phyloP scores from a whole-genome alignment of 23 tunicate genomes.

The Phallusia fumigata region DNA sequence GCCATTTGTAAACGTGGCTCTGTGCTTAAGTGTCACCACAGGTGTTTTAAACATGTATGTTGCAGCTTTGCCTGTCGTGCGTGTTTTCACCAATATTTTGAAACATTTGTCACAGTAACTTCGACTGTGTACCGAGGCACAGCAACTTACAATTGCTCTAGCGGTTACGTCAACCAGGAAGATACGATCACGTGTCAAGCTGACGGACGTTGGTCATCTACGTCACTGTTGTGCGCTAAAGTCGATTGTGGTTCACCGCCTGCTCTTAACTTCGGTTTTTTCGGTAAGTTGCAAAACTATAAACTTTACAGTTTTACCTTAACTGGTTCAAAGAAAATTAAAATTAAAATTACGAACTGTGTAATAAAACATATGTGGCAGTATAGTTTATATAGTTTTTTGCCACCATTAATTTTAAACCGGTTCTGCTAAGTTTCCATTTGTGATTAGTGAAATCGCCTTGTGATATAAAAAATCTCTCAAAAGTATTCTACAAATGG shows the following conservation, averaged over 20 bases:
- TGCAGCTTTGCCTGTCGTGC: too few species aligned
- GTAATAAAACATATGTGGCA: too few species aligned
- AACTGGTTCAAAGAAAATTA: too few species aligned
- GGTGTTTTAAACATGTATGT: too few species aligned
- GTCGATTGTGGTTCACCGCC: slow-evolving; percentile 71
- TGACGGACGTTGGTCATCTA: slow-evolving; percentile 52
- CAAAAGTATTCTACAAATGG: too few species aligned
- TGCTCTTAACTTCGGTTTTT: slow-evolving; percentile 31
- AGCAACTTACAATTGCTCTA: slow-evolving; percentile 47
- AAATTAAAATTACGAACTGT: too few species aligned
- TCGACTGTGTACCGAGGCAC: slow-evolving; percentile 15
- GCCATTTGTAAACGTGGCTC: too few species aligned
- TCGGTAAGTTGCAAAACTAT: slow-evolving; percentile 26
- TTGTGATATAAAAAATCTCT: too few species aligned
- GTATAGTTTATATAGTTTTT: neutral
- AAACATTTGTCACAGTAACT: slow-evolving; percentile 12
- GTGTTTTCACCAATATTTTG: too few species aligned
- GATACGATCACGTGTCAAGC: slow-evolving; percentile 40
- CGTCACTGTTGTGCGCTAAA: slow-evolving; percentile 38
- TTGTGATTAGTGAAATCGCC: too few species aligned
- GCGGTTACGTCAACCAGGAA: slow-evolving; percentile 31
- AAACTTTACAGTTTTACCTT: neutral
- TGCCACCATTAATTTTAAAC: neutral
- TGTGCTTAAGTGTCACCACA: too few species aligned
- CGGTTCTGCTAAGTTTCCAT: too few species aligned